Conservation (phyloP, 2,797 vertebrate species). For the Tenualosa thibaudeaui region DNA sequence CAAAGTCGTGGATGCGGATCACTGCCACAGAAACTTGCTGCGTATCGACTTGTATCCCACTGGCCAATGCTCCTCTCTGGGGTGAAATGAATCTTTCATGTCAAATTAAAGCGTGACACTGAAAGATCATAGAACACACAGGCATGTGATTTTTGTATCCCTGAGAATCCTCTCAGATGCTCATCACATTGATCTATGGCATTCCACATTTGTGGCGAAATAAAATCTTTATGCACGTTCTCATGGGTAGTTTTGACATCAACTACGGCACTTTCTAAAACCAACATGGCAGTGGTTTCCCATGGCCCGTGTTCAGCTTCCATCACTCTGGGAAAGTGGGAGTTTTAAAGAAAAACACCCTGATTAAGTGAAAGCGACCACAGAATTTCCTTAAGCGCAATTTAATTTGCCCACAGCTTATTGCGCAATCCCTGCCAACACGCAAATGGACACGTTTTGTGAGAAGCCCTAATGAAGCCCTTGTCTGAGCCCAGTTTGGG, state of each 20-base stretch:
- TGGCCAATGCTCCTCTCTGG: background rate
- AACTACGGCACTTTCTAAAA: constrained; percentile 1
- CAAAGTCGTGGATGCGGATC: background rate
- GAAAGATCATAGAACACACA: background rate
- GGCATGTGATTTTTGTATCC: background rate
- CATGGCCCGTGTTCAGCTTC: background rate
- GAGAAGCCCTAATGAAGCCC: background rate
- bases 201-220: background rate
- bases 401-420: constrained; percentile 26
- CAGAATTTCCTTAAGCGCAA: constrained; percentile 33
- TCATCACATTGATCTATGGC: background rate
- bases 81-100: background rate
- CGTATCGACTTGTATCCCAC: background rate
- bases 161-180: background rate
- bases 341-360: constrained; percentile 3
- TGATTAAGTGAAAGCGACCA: constrained; percentile 28
- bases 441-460: background rate
- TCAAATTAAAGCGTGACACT: background rate
- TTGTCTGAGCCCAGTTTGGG: background rate
- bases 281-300: constrained; percentile 4
- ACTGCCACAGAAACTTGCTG: background rate
- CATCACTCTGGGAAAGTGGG: background rate
- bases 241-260: background rate
- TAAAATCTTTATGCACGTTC: background rate
- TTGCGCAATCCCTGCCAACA: background rate